A percentile compares a stretch with the other conserved stretches of the same genome.
phyloP scores from a whole-genome alignment of 1,140 invertebrate genomes.

The Orius insidiosus region DNA sequence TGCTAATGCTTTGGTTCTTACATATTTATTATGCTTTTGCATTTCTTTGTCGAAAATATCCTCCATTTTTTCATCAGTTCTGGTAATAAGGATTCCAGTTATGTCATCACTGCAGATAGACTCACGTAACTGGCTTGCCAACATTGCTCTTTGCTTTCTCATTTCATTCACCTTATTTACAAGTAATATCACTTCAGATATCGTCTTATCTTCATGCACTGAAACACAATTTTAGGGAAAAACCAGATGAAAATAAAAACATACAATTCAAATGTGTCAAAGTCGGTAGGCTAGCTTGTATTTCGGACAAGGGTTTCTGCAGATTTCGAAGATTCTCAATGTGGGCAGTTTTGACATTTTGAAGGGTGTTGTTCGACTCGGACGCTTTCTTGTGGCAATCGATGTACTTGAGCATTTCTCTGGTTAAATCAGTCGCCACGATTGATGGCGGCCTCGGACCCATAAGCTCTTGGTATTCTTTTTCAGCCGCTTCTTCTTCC shows the following conservation, averaged over 20 bases:
- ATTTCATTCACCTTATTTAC: constrained; percentile 86
- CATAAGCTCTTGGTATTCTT: constrained; percentile 59
- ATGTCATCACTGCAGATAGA: constrained; percentile 79
- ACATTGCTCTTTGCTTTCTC: constrained; percentile 62
- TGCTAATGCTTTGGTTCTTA: constrained; percentile 6
- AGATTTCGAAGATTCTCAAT: constrained; percentile 73
- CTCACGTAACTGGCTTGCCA: constrained; percentile 63
- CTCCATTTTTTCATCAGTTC: constrained; percentile 46
- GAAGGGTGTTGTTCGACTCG: constrained; percentile 79
- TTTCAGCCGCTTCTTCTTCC: constrained; percentile 55
- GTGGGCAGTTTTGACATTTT: constrained; percentile 78
- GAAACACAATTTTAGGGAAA: not conserved
- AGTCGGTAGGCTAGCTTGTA: constrained; percentile 61
- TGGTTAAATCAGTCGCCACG: constrained; percentile 64
- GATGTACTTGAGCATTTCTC: constrained; percentile 71
- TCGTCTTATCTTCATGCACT: constrained; percentile 27
- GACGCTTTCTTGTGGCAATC: constrained; percentile 74
- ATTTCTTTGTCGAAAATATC: constrained; percentile 68
- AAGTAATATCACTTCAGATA: constrained; percentile 50
- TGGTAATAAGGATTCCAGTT: constrained; percentile 63
- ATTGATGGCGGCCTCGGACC: constrained; percentile 68
- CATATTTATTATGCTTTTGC: constrained; percentile 50
- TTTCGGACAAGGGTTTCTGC: constrained; percentile 55
- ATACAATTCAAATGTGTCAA: constrained; percentile 25
- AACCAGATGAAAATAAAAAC: constrained; percentile 9